Conservation (phyloP, 2,797 vertebrate species). For the Pygocentrus nattereri region DNA sequence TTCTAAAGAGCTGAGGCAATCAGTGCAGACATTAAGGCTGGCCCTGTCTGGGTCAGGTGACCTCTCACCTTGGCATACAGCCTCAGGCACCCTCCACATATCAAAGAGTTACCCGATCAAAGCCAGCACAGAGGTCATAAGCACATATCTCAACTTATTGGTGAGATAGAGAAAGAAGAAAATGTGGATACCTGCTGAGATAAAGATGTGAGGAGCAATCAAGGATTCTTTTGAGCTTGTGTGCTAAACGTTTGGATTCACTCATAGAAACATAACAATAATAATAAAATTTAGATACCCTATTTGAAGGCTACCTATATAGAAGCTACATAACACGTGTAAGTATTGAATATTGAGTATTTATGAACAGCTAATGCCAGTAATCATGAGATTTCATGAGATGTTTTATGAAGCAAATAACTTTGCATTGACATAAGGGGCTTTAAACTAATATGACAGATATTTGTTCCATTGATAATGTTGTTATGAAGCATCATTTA, state of each 20-base stretch:
- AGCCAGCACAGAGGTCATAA: slow-evolving; percentile 52
- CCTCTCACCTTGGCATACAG: slow-evolving; percentile 16
- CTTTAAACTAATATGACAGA: too few species aligned
- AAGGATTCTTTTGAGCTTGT: too few species aligned
- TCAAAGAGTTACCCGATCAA: slow-evolving; percentile 77
- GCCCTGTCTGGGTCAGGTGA: slow-evolving; percentile 1
- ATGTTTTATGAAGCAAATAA: too few species aligned
- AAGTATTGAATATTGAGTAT: neutral
- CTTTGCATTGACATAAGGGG: too few species aligned
- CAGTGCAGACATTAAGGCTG: slow-evolving; percentile 38
- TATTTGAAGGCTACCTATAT: neutral
- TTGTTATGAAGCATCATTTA: too few species aligned
- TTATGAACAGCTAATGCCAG: too few species aligned
- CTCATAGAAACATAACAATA: too few species aligned
- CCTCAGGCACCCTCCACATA: slow-evolving; percentile 67
- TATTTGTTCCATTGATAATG: too few species aligned
- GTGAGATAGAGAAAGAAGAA: slow-evolving; percentile 49
- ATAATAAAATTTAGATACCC: neutral
- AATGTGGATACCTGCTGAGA: slow-evolving; percentile 5
- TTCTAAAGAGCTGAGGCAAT: slow-evolving; percentile 23
- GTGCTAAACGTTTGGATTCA: too few species aligned
- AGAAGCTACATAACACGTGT: neutral
- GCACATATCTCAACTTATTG: slow-evolving; percentile 62
- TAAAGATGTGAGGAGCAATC: neutral
- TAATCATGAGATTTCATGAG: too few species aligned